Evolutionary conservation across 2,888 invertebrate genomes (phyloP), one percentile per base, ranked within the genome.

Genomic region (Bibio marci): DNA sequence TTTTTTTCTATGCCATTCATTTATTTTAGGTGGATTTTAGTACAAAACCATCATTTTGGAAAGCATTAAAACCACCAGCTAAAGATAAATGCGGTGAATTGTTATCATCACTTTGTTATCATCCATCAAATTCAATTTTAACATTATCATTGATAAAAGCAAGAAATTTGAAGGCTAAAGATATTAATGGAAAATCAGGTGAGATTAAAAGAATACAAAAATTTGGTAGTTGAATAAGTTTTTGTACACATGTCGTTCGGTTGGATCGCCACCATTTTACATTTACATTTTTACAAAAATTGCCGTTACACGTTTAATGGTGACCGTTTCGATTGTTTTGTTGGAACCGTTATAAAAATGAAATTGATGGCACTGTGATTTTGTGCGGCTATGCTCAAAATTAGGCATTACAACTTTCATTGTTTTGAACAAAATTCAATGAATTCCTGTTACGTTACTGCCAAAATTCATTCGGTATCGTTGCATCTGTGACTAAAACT

Each of bases 111-210:
- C 71, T 94, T 35, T 91, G 91, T 65, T 94, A 94, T 65, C 91
- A 92, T 53, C 92, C 94, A 40, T 88, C 90, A 64, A 91, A 90
- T 66, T 90, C 91, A 48, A 79, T 90, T 44, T 68, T 94, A 39
- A 91, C 91, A 11, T 69, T 94, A 46, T 83, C 87, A 17, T 72
- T 92, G 49, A 74, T 92, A 54, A 92, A 94, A 63, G 91, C 91
- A 33, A 73, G 90, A 54, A 92, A 91, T 59, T 71, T 94, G 47
- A 92, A 92, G 63, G 92, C 92, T 34, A 92, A 92, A 64, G 92
- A 92, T 60, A 91, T 92, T 54, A 92, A 90, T 51, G 92, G 92
- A 53, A 90, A 87, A 65, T 88, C 86, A 61, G 86, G 86, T 85
- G 59, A n/a, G 11, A 28, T 28, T n/a, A 28, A 5, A 10, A 7